These are phyloP conservation scores for Cataglyphis hispanica DNA, from an alignment of 1,140 invertebrate species.

Conservation along the genomic window DNA sequence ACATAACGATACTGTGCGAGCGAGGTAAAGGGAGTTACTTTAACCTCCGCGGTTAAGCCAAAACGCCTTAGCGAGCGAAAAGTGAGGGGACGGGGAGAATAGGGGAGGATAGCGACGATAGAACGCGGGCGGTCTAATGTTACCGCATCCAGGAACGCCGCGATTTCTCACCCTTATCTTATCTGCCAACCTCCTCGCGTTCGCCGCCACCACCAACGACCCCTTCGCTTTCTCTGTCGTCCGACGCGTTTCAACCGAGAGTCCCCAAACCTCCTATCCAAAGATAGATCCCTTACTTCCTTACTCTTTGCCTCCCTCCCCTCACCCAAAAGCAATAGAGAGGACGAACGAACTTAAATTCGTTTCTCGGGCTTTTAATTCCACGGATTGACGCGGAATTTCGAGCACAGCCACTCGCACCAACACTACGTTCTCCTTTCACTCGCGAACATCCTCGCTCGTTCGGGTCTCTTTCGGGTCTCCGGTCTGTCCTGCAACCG, in stretches of 20 bases:
- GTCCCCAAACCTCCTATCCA: conserved; percentile 43
- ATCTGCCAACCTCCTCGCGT: conserved; percentile 74
- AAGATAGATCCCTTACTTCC: conserved; percentile 40
- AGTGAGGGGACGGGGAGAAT: conserved; percentile 7
- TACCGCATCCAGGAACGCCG: conserved; percentile 83
- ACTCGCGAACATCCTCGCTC: not conserved
- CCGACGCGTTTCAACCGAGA: conserved; percentile 36
- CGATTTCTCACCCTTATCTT: conserved; percentile 86
- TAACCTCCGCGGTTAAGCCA: conserved; percentile 62
- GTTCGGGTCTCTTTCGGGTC: conserved; percentile 9
- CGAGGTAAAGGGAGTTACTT: conserved; percentile 65
- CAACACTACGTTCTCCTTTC: conserved; percentile 15
- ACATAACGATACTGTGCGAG: conserved; percentile 62
- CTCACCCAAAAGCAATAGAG: conserved; percentile 36
- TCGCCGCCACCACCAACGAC: conserved; percentile 25
- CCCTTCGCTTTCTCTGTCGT: conserved; percentile 45
- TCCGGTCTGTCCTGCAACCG: not conserved
- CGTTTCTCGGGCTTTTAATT: conserved; percentile 81
- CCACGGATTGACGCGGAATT: conserved; percentile 75
- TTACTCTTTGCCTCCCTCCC: conserved; percentile 17
- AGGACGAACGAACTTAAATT: conserved; percentile 76
- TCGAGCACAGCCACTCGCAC: conserved; percentile 46
- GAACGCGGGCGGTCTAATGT: conserved; percentile 78
- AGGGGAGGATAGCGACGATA: conserved; percentile 37
- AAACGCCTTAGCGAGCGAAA: conserved; percentile 46